Evolutionary conservation across 37 sponge, comb jelly and placozoan genomes (phyloP), one percentile per base, ranked within the genome.

Genomic region (Halichondria panicea): DNA sequence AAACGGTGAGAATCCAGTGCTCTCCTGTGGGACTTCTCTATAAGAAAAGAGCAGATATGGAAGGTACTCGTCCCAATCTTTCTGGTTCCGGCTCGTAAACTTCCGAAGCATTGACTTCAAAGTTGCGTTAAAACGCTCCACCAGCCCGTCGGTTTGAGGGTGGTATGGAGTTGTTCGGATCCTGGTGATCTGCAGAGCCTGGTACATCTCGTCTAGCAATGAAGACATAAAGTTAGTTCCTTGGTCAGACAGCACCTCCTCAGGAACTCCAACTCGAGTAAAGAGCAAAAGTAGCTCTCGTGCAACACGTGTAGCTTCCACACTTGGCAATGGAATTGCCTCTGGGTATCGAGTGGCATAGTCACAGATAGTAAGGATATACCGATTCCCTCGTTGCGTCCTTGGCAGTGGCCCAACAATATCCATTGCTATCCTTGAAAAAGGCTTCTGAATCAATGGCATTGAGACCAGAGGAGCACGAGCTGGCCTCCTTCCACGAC

Each of bases 131-230:
- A 80, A 80, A 3, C 81, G 41, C 50, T 80, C 72, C 21, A 80
- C 81, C 48, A 80, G 58, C 24, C 81, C 81, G 40, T 80, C 70
- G 27, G 69, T 78, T 67, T 78, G 79, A 21, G 70, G 79, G 34
- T 78, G 79, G 55, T 78, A 78, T n/a, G 81, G 81, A 32, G 66
- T 34, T 30, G 72, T 80, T 60, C 56, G 43, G 34, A 73, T 72
- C 4, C 55, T 74, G 24, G 72, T 46, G 41, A 81, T 43, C 21
- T 43, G 50, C 40, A 81, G 52, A 21, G 73, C 22, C 54, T 44
- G 41, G 63, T 80, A 80, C 18, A 80, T 34, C 37, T 80, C 81
- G 18, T 4, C n/a, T 61, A 80, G 30, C 48, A 72, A 56, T 36
- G 48, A 37, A 52, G 46, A 58, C 15, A 63, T 80, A 24, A 80